phyloP scores from a whole-genome alignment of 2,888 invertebrate genomes.

The Bedellia somnulentella region DNA sequence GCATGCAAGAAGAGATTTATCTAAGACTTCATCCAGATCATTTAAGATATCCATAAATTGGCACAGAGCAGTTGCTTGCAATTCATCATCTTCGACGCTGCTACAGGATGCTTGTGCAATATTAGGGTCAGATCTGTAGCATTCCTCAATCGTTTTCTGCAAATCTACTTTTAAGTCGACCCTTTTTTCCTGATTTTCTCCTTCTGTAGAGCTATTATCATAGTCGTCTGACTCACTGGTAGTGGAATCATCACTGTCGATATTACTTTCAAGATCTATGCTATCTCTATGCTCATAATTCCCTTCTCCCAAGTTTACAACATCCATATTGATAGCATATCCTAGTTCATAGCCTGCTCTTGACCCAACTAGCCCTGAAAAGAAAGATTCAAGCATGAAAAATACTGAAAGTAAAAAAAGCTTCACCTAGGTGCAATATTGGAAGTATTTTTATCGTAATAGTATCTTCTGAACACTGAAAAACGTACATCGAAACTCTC shows the following conservation, averaged over 20 bases:
- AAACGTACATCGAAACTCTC: too few relatives aligned
- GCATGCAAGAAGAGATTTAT: slow-evolving; percentile 50
- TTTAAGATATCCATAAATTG: slow-evolving; percentile 60
- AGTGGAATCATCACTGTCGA: slow-evolving; percentile 21
- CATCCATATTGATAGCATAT: slow-evolving; percentile 52
- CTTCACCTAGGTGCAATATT: too few relatives aligned
- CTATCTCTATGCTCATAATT: slow-evolving; percentile 37
- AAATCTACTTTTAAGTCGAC: slow-evolving; percentile 45
- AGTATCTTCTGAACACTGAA: too few relatives aligned
- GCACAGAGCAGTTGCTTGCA: slow-evolving; percentile 48
- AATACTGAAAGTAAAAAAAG: slow-evolving; percentile 3
- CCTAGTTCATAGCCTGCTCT: slow-evolving; percentile 46
- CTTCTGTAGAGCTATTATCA: neutral
- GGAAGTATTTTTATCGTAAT: too few relatives aligned
- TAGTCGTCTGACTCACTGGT: slow-evolving; percentile 4
- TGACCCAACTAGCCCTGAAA: slow-evolving; percentile 40
- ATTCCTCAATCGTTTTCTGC: slow-evolving; percentile 46
- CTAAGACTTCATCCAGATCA: slow-evolving; percentile 61
- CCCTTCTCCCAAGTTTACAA: slow-evolving; percentile 38
- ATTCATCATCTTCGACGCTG: slow-evolving; percentile 50
- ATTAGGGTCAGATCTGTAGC: slow-evolving; percentile 48
- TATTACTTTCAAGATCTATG: slow-evolving; percentile 21
- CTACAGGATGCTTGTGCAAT: slow-evolving; percentile 38
- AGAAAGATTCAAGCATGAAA: slow-evolving; percentile 16
- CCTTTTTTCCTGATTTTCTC: slow-evolving; percentile 26